phyloP scores from a whole-genome alignment of 2,888 invertebrate species.

The Drosophila colorata region DNA sequence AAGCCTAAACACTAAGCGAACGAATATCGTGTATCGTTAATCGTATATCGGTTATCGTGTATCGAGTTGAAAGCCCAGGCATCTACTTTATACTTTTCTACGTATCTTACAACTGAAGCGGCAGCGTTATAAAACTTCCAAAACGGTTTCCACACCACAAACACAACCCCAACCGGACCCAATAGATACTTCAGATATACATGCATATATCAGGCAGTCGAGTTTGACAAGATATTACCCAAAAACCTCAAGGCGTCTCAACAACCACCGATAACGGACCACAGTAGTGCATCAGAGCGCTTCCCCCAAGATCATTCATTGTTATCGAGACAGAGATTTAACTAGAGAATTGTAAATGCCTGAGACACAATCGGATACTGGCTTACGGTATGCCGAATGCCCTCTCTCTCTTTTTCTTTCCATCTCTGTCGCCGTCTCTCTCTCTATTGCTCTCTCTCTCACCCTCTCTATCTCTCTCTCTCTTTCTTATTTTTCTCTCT shows the following conservation, averaged over 20 bases:
- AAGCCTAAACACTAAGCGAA: conserved; percentile 10
- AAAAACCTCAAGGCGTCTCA: conserved; percentile 41
- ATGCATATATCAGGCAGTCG: conserved; percentile 14
- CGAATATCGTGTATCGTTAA: conserved; percentile 8
- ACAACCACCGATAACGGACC: conserved; percentile 68
- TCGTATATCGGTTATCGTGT: conserved; percentile 10
- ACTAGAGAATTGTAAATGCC: conserved; percentile 31
- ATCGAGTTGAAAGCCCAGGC: conserved; percentile 12
- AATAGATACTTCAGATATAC: conserved; percentile 10
- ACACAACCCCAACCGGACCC: not conserved
- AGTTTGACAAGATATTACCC: conserved; percentile 3
- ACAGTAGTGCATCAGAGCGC: conserved; percentile 57
- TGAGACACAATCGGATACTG: conserved; percentile 9
- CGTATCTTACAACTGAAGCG: conserved; percentile 45
- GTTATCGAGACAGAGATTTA: conserved; percentile 36
- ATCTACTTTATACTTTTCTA: conserved; percentile 52
- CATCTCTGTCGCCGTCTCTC: not conserved
- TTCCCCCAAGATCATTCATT: conserved; percentile 34
- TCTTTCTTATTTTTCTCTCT: not conserved
- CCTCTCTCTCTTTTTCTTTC: not conserved
- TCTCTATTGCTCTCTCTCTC: not conserved
- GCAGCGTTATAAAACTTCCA: conserved; percentile 42
- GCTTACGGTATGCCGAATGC: not conserved
- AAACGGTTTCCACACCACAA: conserved; percentile 64
- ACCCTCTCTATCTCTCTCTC: not conserved